Evolutionary conservation across 2,113 vertebrate species (phyloP).

Genomic region (Sander lucioperca): DNA sequence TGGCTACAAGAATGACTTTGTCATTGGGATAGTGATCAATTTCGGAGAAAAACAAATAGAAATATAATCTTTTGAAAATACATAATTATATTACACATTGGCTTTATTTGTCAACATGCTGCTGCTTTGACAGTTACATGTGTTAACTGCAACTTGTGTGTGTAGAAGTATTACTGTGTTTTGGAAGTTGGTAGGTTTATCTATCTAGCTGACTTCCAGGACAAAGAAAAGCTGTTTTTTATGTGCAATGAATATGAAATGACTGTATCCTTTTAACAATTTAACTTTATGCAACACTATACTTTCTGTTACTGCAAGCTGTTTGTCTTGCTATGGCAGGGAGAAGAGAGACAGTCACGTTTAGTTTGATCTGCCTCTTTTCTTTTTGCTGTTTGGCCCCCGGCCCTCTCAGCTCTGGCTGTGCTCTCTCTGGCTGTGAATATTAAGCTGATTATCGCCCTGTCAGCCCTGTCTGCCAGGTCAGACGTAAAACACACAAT

Average conservation of each 20-base stretch:
- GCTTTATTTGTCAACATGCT: not conserved
- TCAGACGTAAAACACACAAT: conserved; percentile 58
- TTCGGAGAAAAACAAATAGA: not conserved
- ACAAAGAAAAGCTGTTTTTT: not conserved
- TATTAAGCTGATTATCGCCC: conserved; percentile 68
- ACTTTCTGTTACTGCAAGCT: not conserved
- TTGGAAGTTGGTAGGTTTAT: not conserved
- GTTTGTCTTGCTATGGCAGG: not conserved
- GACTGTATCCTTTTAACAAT: not conserved
- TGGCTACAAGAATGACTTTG: not conserved
- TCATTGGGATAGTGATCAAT: not conserved
- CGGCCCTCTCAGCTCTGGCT: conserved; percentile 11
- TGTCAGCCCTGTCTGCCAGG: conserved; percentile 59
- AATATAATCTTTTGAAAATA: not conserved
- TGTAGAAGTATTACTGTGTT: not conserved
- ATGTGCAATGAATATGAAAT: not conserved
- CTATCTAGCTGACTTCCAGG: not conserved
- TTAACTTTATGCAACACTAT: not conserved
- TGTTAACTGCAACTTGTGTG: not conserved
- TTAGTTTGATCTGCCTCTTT: conserved; percentile 10
- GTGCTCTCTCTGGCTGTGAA: conserved; percentile 43
- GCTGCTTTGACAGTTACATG: not conserved
- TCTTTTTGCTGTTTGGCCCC: conserved; percentile 3
- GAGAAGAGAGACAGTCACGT: not conserved
- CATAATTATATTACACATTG: not conserved